Percentiles rank a stretch among this genome's conserved stretches.
These are phyloP conservation scores for Fragum whitleyi DNA, from an alignment of 2,888 invertebrate genomes.

Conservation along the genomic window DNA sequence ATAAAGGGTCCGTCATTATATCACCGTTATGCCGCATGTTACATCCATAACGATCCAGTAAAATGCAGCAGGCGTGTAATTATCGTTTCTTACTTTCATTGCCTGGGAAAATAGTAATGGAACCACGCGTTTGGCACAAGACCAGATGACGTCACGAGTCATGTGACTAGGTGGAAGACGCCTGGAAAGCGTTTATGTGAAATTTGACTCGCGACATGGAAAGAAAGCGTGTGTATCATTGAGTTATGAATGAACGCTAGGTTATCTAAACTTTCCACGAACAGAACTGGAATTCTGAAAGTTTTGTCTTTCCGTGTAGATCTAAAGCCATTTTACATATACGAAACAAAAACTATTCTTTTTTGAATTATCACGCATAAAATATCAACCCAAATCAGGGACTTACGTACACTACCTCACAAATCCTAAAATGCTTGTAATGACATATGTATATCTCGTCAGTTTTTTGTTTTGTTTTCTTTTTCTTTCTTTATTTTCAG, in stretches of 20 bases:
- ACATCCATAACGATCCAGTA: slow-evolving; percentile 53
- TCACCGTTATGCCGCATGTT: slow-evolving; percentile 58
- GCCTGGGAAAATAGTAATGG: slow-evolving; percentile 66
- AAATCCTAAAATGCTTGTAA: too few species aligned
- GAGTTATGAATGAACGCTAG: slow-evolving; percentile 20
- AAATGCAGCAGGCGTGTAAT: slow-evolving; percentile 67
- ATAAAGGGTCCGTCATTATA: slow-evolving; percentile 38
- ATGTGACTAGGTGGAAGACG: slow-evolving; percentile 39
- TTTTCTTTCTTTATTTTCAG: too few species aligned
- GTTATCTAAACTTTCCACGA: not conserved
- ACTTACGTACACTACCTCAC: too few species aligned
- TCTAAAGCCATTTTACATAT: too few species aligned
- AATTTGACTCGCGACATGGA: slow-evolving; percentile 17
- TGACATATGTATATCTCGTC: too few species aligned
- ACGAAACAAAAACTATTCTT: too few species aligned
- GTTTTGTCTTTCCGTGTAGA: too few species aligned
- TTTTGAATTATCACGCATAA: too few species aligned
- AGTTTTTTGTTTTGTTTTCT: too few species aligned
- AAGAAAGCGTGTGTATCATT: slow-evolving; percentile 5
- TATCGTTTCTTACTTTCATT: slow-evolving; percentile 44
- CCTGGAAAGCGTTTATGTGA: slow-evolving; percentile 15
- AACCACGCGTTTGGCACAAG: slow-evolving; percentile 67
- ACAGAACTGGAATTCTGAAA: too few species aligned
- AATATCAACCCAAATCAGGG: too few species aligned
- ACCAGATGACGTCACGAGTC: slow-evolving; percentile 62